These are phyloP conservation scores for Chesias legatella DNA, from an alignment of 2,888 invertebrate genomes.

Conservation along the genomic window DNA sequence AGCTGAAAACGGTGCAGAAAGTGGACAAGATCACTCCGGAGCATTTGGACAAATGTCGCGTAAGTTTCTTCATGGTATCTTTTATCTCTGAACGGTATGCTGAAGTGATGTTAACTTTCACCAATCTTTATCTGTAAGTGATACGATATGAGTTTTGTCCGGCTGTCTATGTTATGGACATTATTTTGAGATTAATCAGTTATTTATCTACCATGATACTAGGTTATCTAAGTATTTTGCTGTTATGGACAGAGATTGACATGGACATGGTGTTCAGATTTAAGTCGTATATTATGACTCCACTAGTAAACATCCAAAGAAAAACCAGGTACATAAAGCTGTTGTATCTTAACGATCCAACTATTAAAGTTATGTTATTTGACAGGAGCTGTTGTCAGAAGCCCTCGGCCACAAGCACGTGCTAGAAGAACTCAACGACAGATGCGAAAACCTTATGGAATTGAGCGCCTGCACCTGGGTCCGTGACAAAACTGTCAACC, in stretches of 20 bases:
- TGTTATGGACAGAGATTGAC: no score
- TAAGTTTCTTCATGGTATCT: conserved; percentile 50
- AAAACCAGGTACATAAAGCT: no score
- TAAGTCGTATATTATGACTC: no score
- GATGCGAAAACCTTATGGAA: conserved; percentile 93
- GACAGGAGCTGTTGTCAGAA: conserved; percentile 85
- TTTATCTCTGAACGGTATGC: background rate
- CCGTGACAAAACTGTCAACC: conserved; percentile 90
- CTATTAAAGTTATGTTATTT: conserved; percentile 18
- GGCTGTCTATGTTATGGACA: no score
- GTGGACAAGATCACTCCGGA: conserved; percentile 89
- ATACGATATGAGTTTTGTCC: no score
- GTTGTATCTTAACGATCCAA: background rate
- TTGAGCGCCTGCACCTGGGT: conserved; percentile 91
- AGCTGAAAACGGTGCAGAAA: conserved; percentile 83
- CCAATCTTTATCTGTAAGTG: no score
- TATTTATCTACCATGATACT: no score
- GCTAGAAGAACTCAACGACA: conserved; percentile 91
- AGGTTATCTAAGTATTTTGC: no score
- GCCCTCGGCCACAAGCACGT: conserved; percentile 87
- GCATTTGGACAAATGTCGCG: conserved; percentile 87
- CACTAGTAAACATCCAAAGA: no score
- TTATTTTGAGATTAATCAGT: no score
- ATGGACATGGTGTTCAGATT: no score
- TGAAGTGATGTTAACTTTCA: no score